A percentile compares a stretch with the other conserved stretches of the same genome.
Evolutionary conservation across 2,113 vertebrate species (phyloP).

Genomic region (Pterocles gutturalis): DNA sequence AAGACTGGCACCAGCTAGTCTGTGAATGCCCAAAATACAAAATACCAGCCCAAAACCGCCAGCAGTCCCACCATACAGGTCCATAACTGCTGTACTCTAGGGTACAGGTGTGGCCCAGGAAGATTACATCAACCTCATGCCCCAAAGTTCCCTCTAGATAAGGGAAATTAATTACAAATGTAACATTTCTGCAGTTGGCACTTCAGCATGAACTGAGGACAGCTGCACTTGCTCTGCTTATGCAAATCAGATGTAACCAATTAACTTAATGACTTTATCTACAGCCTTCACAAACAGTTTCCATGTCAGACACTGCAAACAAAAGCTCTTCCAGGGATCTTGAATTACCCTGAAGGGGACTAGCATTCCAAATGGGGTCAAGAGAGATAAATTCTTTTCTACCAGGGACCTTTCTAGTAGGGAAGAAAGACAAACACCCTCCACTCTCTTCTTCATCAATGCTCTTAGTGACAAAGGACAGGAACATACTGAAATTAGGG

Average conservation of each 20-base stretch:
- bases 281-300: slow-evolving; percentile 61
- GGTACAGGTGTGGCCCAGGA: neutral
- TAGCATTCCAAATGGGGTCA: neutral
- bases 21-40: neutral
- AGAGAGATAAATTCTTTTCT: neutral
- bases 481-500: neutral
- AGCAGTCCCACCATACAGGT: neutral
- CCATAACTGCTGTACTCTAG: rapidly evolving
- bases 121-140: neutral
- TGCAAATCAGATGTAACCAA: slow-evolving; percentile 63
- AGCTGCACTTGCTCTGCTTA: slow-evolving; percentile 48
- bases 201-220: neutral
- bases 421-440: neutral
- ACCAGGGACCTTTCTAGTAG: neutral
- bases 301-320: slow-evolving; percentile 65
- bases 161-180: neutral
- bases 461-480: neutral
- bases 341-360: slow-evolving; percentile 43
- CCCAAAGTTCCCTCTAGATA: neutral
- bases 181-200: neutral
- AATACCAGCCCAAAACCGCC: neutral
- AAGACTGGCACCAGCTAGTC: neutral
- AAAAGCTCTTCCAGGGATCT: slow-evolving; percentile 59
- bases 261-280: slow-evolving; percentile 64
- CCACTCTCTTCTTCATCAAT: neutral